These are phyloP conservation scores for Pygmarrhopalites habei DNA, from an alignment of 1,140 invertebrate genomes.

Conservation along the genomic window DNA sequence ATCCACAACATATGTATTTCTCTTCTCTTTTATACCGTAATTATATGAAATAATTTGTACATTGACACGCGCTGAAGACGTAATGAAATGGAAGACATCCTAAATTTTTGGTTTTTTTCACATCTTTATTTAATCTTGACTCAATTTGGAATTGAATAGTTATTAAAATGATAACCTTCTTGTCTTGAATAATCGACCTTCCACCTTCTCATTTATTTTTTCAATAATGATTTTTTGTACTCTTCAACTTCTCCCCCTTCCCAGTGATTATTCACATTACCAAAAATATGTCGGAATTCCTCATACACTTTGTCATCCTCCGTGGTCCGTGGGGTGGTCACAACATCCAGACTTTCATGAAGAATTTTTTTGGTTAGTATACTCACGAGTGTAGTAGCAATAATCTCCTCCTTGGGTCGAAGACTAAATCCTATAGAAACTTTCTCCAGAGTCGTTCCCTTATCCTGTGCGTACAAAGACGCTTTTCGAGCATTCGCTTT, in stretches of 20 bases:
- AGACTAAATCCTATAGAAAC: conserved; percentile 27
- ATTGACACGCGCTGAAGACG: too few species aligned
- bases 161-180: too few species aligned
- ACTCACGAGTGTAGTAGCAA: conserved; percentile 34
- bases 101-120: too few species aligned
- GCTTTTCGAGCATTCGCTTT: conserved; percentile 51
- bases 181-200: too few species aligned
- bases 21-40: too few species aligned
- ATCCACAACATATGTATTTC: too few species aligned
- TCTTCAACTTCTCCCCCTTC: conserved; percentile 47
- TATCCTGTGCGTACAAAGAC: conserved; percentile 42
- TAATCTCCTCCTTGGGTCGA: conserved; percentile 11
- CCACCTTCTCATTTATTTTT: too few species aligned
- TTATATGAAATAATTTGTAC: too few species aligned
- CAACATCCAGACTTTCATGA: conserved; percentile 30
- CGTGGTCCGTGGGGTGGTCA: background rate
- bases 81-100: too few species aligned
- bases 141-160: too few species aligned
- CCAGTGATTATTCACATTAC: conserved; percentile 44
- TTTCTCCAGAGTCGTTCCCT: conserved; percentile 28
- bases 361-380: conserved; percentile 32
- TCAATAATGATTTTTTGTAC: conserved; percentile 22
- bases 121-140: too few species aligned
- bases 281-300: conserved; percentile 21
- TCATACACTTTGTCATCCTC: conserved; percentile 26